Percentiles rank a stretch among this genome's conserved stretches.
Evolutionary conservation across 2,888 invertebrate species (phyloP).

Genomic region (Agelastica alni): DNA sequence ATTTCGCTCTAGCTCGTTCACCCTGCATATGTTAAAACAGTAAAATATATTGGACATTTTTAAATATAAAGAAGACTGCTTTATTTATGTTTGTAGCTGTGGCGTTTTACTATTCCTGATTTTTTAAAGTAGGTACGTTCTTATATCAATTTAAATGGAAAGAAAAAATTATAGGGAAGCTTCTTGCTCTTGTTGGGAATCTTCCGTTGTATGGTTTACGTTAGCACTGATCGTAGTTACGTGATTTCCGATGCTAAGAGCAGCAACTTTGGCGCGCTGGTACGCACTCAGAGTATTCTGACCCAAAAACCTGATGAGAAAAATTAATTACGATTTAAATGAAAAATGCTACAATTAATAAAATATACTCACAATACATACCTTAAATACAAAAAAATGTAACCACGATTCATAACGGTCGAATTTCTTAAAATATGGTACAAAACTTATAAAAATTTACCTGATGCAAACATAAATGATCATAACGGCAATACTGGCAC

Average conservation of each 20-base stretch:
- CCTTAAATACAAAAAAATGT: too few relatives aligned
- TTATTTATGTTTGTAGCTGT: too few relatives aligned
- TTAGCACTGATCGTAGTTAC: constrained; percentile 63
- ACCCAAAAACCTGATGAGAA: constrained; percentile 84
- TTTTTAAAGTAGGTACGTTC: too few relatives aligned
- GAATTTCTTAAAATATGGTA: too few relatives aligned
- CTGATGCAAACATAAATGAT: constrained; percentile 84
- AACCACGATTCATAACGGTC: too few relatives aligned
- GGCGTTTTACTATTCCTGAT: too few relatives aligned
- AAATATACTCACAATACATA: too few relatives aligned
- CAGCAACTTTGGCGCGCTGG: constrained; percentile 87
- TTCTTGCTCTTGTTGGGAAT: constrained; percentile 4
- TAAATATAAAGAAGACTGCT: too few relatives aligned
- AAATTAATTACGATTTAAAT: neutral
- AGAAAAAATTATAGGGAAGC: neutral
- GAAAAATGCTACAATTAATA: too few relatives aligned
- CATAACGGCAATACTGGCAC: constrained; percentile 79
- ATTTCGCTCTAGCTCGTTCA: too few relatives aligned
- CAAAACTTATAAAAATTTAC: constrained; percentile 56
- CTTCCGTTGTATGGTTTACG: constrained; percentile 40
- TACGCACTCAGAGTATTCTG: constrained; percentile 89
- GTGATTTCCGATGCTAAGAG: constrained; percentile 70
- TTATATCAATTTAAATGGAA: neutral
- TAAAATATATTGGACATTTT: too few relatives aligned
- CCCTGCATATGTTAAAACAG: too few relatives aligned